Base-by-base conservation (phyloP, 2,797 vertebrate species). In the Acomys russatus region DNA sequence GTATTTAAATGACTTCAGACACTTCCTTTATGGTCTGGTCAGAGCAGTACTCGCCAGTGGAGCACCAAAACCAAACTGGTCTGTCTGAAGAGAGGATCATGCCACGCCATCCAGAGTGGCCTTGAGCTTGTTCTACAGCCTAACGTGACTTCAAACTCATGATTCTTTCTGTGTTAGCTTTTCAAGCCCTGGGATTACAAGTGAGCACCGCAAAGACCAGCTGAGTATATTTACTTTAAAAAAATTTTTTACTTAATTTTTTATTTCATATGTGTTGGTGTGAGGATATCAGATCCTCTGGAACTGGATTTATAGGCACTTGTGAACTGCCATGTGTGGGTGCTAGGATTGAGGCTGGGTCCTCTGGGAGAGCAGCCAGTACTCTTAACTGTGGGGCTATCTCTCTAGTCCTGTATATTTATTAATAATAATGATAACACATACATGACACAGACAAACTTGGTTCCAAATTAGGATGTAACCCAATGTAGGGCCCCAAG, bases 1-100 rank as follows among this genome's bases (percentile, higher is more conserved):
- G 51, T 7, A 59, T 35, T 78, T 15, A 49, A 38, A 84, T 73
- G 97, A 94, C 74, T 82, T n/a, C 38, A 76, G 88, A 66, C 11
- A 20, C 23, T 38, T 83, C 61, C 17, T 86, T 33, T 20, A 68
- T 51, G 63, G 33, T 83, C 63, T 87, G 38, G 22, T 2, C 15
- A 28, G 33, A 89, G 18, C 66, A 83, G 11, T 18, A 70, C 68
- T 4, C 61, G 49, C 44, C 64, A 30, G 9, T 7, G 17, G n/a
- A 88, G n/a, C 23, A n/a, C 56, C 12, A 35, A 91, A 35, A 56
- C 14, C 18, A 51, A 66, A 22, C 20, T 17, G n/a, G 33, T 38
- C 51, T 59, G 85, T 88, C 28, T 88, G 85, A 88, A 73, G 68
- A 28, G 23, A 88, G 51, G 63, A 44, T 18, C 22, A 20, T 28